These are phyloP conservation scores for Ciconia nigra DNA, from an alignment of 2,797 vertebrate genomes.

Conservation along the genomic window DNA sequence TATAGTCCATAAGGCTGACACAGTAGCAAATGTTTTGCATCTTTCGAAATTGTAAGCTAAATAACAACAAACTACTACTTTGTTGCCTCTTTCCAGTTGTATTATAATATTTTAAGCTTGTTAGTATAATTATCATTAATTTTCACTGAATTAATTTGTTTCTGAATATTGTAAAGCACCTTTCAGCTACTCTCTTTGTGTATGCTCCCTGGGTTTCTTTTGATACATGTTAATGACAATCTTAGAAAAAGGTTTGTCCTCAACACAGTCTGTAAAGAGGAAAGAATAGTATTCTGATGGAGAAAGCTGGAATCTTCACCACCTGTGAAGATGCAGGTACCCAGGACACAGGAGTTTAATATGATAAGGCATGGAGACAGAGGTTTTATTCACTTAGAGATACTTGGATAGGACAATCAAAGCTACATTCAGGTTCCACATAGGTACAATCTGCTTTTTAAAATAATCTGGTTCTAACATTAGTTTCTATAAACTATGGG, in stretches of 20 bases:
- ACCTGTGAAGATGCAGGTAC: not conserved
- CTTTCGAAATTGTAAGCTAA: not conserved
- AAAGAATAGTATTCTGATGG: not conserved
- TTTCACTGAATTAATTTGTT: not conserved
- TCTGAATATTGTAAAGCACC: not conserved
- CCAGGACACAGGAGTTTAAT: not conserved
- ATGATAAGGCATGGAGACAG: not conserved
- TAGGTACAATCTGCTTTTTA: not conserved
- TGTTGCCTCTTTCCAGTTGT: not conserved
- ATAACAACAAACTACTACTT: not conserved
- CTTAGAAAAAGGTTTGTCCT: not conserved
- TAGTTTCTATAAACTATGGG: slow-evolving; percentile 22
- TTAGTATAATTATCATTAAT: not conserved
- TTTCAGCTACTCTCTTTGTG: not conserved
- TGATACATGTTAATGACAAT: not conserved
- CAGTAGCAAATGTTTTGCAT: not conserved
- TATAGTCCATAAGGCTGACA: not conserved
- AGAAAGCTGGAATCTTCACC: slow-evolving; percentile 18
- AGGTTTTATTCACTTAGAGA: not conserved
- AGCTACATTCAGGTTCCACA: slow-evolving; percentile 8
- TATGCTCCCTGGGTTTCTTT: not conserved
- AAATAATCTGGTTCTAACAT: not conserved
- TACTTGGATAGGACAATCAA: not conserved
- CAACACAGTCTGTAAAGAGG: not conserved
- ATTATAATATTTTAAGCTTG: not conserved